Base-by-base conservation (phyloP, 1,140 invertebrate genomes). In the Araneus ventricosus region DNA sequence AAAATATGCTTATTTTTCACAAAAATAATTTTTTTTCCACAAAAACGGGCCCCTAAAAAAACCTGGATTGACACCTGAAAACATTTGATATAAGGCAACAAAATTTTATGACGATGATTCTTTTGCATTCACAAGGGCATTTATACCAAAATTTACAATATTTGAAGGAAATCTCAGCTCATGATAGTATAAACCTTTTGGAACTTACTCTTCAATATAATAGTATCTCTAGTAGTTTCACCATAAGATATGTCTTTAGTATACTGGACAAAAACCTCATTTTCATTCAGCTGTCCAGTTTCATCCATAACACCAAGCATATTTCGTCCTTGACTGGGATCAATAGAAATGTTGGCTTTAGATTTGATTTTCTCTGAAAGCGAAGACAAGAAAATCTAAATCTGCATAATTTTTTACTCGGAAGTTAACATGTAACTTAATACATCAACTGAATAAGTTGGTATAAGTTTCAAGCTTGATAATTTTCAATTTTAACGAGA, bases 331-430 rank as follows among this genome's bases (percentile, higher is more conserved):
- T 94, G 34, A 34, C 88, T 45, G 2, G 94, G 80, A 17, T 95
- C 95, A 79, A 95, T 94, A 34, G 94, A 75, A 24, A 95, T 95
- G 61, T 95, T 95, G 17, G 94, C 94, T 85, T 95, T 95, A 4
- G 90, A 82, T 94, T 95, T 80, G 82, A 94, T 67, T 75, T 86
- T 88, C 24, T 88, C 88, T 93, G 63, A 82, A 63, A 90, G 45
- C 34, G 80, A 70, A 30, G 27, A 17, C 4, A 70, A 20, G 3
- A 27, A 75, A 75, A 0, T 22, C 45, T 52, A 52, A 14, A 52
- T 52, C 45, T 52, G 45, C 14, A n/a, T n/a, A n/a, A n/a, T n/a
- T n/a, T n/a, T n/a, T n/a, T n/a, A n/a, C n/a, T n/a, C n/a, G n/a
- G n/a, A n/a, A n/a, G n/a, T n/a, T n/a, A n/a, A n/a, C n/a, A n/a